A percentile compares a stretch with the other conserved stretches of the same genome.
phyloP scores from a whole-genome alignment of 2,797 vertebrate genomes.

The Catostomus latipinnis region DNA sequence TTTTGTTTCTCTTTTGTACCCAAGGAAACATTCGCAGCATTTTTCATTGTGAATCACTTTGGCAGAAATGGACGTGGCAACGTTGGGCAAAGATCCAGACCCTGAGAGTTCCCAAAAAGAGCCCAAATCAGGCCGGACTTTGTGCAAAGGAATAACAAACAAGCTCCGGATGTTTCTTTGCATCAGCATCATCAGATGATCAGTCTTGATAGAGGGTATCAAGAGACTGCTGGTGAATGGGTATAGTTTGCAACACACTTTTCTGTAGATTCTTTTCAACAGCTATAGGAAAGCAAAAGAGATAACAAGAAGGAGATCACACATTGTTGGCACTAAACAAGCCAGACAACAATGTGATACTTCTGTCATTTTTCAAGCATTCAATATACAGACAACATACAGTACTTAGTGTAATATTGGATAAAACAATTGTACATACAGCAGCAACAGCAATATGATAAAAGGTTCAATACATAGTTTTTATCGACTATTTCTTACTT shows the following conservation, averaged over 20 bases:
- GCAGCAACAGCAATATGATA: no score
- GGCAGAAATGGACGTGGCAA: slow-evolving; percentile 68
- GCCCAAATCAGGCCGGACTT: slow-evolving; percentile 50
- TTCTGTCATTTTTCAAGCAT: slow-evolving; percentile 14
- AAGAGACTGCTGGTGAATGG: no score
- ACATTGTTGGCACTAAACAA: slow-evolving; percentile 5
- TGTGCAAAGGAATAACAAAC: slow-evolving; percentile 50
- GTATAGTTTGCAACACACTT: not conserved
- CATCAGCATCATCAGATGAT: slow-evolving; percentile 44
- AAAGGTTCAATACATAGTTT: no score
- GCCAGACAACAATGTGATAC: slow-evolving; percentile 22
- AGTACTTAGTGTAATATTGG: not conserved
- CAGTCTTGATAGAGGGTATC: slow-evolving; percentile 20
- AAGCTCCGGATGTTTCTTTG: slow-evolving; percentile 18
- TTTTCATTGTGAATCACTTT: slow-evolving; percentile 79
- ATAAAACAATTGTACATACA: not conserved
- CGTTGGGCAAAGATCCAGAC: slow-evolving; percentile 63
- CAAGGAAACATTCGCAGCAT: slow-evolving; percentile 76
- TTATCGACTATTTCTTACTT: no score
- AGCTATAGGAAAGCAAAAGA: slow-evolving; percentile 1
- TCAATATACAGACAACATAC: not conserved
- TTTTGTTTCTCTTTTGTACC: slow-evolving; percentile 79
- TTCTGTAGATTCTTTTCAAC: slow-evolving; percentile 31
- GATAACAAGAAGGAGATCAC: not conserved
- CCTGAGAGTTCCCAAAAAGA: slow-evolving; percentile 61